These are phyloP conservation scores for Sylvia borin DNA, from an alignment of 2,797 vertebrate species.

Conservation along the genomic window DNA sequence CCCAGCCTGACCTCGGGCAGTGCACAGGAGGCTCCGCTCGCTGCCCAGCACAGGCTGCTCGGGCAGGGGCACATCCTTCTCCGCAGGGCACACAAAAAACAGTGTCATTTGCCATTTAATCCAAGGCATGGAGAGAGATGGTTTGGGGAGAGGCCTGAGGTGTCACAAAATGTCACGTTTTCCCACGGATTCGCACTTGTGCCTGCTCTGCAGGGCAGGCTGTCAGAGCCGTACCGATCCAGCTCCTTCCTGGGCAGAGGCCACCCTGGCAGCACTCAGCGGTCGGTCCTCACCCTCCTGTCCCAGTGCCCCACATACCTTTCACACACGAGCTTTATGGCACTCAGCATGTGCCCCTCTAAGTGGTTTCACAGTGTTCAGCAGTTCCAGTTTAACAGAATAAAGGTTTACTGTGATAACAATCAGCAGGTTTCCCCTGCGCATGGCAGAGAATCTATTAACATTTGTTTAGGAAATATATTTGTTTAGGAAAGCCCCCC, in stretches of 20 bases:
- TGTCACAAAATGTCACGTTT: neutral
- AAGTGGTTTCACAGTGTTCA: neutral
- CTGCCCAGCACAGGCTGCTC: neutral
- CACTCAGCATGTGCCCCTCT: neutral
- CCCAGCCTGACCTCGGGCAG: neutral
- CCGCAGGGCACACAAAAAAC: neutral
- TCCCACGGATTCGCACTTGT: neutral
- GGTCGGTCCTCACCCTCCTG: rapidly evolving
- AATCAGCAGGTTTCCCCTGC: neutral
- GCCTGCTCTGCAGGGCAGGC: neutral
- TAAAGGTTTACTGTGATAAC: neutral
- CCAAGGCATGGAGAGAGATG: rapidly evolving
- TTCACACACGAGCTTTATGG: neutral
- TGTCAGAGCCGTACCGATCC: neutral
- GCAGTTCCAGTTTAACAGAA: neutral
- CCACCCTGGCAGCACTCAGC: neutral
- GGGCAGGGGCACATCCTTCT: neutral
- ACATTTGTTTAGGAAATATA: neutral
- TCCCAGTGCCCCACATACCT: neutral
- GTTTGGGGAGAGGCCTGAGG: neutral
- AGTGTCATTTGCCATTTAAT: neutral
- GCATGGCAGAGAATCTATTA: neutral
- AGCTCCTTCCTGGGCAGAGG: neutral
- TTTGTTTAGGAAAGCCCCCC: neutral
- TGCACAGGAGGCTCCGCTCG: neutral